Conservation (phyloP, 2,113 vertebrate genomes). For the Charina bottae region DNA sequence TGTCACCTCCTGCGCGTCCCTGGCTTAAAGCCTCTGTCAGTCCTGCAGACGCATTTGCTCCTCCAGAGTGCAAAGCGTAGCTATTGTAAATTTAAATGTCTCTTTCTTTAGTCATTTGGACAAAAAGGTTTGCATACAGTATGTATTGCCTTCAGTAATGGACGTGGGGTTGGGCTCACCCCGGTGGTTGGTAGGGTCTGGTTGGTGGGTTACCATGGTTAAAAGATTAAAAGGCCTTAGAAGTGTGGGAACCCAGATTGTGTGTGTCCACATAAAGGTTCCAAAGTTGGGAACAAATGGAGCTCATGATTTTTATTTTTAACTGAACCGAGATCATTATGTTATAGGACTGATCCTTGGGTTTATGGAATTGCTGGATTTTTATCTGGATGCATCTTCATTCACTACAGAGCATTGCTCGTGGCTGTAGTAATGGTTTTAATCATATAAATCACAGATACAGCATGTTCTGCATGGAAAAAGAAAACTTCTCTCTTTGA, state of each 20-base stretch:
- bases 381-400: neutral
- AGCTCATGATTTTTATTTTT: neutral
- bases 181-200: neutral
- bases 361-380: neutral
- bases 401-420: neutral
- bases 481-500: neutral
- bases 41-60: neutral
- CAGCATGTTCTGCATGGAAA: neutral
- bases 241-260: neutral
- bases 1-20: neutral
- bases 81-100: neutral
- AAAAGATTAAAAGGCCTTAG: neutral
- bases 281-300: neutral
- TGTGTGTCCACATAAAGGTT: neutral
- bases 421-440: neutral
- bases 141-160: neutral
- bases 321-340: neutral
- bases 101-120: neutral
- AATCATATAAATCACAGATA: neutral
- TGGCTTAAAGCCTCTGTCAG: neutral
- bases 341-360: neutral
- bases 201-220: neutral
- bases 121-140: neutral
- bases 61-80: neutral
- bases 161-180: neutral